Base-by-base conservation (phyloP, 2,888 invertebrate species). In the Cataglyphis albicans region DNA sequence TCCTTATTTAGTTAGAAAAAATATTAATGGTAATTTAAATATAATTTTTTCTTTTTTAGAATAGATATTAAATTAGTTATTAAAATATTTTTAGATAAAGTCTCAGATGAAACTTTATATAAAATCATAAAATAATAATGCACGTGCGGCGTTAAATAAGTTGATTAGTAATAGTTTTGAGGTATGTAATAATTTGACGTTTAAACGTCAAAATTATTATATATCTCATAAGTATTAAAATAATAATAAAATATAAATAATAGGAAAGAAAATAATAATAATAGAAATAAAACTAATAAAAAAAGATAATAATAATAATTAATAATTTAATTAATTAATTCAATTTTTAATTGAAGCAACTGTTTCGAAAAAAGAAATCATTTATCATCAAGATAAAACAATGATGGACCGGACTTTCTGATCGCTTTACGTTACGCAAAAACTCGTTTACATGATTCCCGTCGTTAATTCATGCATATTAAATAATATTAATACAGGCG, bases 401-500 rank as follows among this genome's bases (percentile, higher is more conserved):
- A 41, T n/a, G 21, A 12, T 32, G 74, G 44, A 72, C 32, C 32
- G 78, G 59, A 80, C 32, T 72, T 59, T 80, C 78, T 73, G 59
- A 59, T 59, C 44, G 21, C 57, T 78, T 72, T 52, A 41, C 72
- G 72, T 59, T 44, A 57, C n/a, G 41, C 21, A 32, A 59, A 72
- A 78, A 78, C 57, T 78, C 55, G 41, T 70, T 78, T 72, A 41
- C 73, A 59, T 57, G 57, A 72, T 72, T 80, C 74, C 32, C 59
- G 73, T 70, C 72, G 44, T 80, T 80, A 59, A 78, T 78, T 72
- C 59, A 44, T 44, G 44, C 57, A 21, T 59, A 72, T 78, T 78
- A 72, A 80, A 35, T 35, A 4, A 35, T 35, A 35, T 35, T 35
- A 35, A 35, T 35, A 35, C 59, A 78, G 12, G 32, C 41, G 21